Conservation (phyloP, 2,113 vertebrate species). For the Corythornis vintsioides region DNA sequence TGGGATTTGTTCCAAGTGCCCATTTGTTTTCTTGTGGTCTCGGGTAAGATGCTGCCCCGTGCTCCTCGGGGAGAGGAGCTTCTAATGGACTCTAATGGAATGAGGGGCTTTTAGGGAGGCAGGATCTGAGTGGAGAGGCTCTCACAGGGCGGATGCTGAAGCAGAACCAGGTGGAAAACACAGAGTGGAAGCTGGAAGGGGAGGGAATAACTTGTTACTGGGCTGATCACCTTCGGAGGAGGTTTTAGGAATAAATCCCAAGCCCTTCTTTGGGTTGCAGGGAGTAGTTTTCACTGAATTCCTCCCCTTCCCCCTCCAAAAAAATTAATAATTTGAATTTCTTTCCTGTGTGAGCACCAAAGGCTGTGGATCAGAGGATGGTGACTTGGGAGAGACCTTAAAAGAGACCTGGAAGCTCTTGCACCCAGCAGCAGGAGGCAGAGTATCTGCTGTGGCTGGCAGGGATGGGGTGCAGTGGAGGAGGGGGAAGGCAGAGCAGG, state of each 20-base stretch:
- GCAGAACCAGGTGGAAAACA: neutral
- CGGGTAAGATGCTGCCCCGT: neutral
- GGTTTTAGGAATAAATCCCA: neutral
- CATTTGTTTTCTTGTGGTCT: neutral
- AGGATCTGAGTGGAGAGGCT: neutral
- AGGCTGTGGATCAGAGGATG: neutral
- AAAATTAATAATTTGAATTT: neutral
- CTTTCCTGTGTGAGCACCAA: neutral
- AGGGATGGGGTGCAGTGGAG: accelerated
- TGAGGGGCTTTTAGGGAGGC: neutral
- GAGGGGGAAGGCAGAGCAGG: too few relatives aligned
- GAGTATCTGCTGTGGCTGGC: neutral
- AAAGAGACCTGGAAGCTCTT: neutral
- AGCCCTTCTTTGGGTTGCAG: neutral
- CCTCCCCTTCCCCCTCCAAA: accelerated
- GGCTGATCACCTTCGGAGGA: neutral
- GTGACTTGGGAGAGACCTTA: neutral
- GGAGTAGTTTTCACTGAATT: neutral
- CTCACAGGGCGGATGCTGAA: neutral
- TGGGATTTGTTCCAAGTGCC: neutral
- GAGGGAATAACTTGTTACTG: neutral
- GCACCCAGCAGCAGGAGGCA: neutral
- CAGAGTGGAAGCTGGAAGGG: neutral
- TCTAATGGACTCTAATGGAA: neutral
- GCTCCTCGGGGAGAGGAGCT: neutral